Evolutionary conservation across 1,140 invertebrate species (phyloP).

Genomic region (Episyrphus balteatus): DNA sequence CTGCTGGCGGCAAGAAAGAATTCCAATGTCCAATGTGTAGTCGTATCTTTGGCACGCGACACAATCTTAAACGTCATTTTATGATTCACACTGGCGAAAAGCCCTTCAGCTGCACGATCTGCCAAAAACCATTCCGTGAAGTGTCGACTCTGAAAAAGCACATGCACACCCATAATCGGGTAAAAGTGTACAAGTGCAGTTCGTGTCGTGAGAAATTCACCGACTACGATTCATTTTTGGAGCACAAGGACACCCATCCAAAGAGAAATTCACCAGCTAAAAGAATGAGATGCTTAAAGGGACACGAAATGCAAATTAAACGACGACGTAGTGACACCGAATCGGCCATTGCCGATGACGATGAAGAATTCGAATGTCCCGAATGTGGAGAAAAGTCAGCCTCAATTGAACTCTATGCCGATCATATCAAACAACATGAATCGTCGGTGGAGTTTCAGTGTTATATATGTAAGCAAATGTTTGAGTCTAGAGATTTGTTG

Average conservation of each 20-base stretch:
- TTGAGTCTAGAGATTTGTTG: not conserved
- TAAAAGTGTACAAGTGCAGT: slow-evolving; percentile 31
- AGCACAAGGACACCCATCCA: slow-evolving; percentile 20
- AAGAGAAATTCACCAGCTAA: slow-evolving; percentile 1
- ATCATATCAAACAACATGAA: slow-evolving; percentile 26
- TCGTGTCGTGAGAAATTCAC: slow-evolving; percentile 21
- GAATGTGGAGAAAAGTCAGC: slow-evolving; percentile 27
- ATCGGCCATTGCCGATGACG: slow-evolving; percentile 7
- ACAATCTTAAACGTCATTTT: slow-evolving; percentile 32
- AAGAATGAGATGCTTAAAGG: not conserved
- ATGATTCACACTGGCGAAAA: slow-evolving; percentile 30
- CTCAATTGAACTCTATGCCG: slow-evolving; percentile 24
- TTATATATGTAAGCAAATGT: slow-evolving; percentile 9
- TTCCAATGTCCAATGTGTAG: slow-evolving; percentile 28
- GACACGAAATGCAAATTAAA: not conserved
- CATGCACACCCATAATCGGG: slow-evolving; percentile 28
- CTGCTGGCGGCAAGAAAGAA: not conserved
- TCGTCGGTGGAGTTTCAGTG: slow-evolving; percentile 10
- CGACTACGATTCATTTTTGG: slow-evolving; percentile 25
- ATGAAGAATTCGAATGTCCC: slow-evolving; percentile 18
- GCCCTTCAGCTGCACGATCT: not conserved
- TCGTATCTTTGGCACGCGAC: slow-evolving; percentile 31
- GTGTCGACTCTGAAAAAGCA: slow-evolving; percentile 31
- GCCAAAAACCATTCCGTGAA: slow-evolving; percentile 33
- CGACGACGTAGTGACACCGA: not conserved